Conservation (phyloP, 2,888 invertebrate genomes). For the Lymantria monacha region DNA sequence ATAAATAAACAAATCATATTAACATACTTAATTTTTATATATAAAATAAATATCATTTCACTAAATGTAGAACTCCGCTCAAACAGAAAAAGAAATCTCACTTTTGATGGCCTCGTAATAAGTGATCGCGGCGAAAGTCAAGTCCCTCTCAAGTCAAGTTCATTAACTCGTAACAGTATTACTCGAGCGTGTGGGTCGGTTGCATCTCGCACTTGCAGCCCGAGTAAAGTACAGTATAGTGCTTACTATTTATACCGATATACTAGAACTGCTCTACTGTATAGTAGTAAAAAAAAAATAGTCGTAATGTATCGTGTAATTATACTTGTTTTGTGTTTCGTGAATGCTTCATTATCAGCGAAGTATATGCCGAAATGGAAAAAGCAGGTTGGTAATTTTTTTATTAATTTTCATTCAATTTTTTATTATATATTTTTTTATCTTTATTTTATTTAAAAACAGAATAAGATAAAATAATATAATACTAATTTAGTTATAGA, state of each 20-base stretch:
- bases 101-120: slow-evolving; percentile 54
- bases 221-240: not conserved
- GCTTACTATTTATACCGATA: not conserved
- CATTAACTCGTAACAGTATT: slow-evolving; percentile 75
- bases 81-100: slow-evolving; percentile 13
- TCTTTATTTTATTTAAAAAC: too few species aligned
- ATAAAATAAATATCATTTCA: not conserved
- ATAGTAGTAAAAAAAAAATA: slow-evolving; percentile 11
- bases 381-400: slow-evolving; percentile 83
- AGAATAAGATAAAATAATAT: too few species aligned
- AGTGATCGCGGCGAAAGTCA: slow-evolving; percentile 66
- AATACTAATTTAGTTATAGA: too few species aligned
- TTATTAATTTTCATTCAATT: too few species aligned
- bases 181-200: slow-evolving; percentile 37
- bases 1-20: not conserved
- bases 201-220: slow-evolving; percentile 35
- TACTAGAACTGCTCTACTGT: not conserved
- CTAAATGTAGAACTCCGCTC: not conserved
- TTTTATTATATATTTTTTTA: too few species aligned
- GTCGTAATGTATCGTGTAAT: slow-evolving; percentile 23
- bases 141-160: slow-evolving; percentile 64
- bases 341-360: slow-evolving; percentile 60
- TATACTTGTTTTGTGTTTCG: slow-evolving; percentile 48
- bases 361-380: slow-evolving; percentile 90
- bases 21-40: not conserved